Evolutionary conservation across 2,888 invertebrate species (phyloP), one percentile per base, ranked within the genome.

Genomic region (Melipona bicolor): DNA sequence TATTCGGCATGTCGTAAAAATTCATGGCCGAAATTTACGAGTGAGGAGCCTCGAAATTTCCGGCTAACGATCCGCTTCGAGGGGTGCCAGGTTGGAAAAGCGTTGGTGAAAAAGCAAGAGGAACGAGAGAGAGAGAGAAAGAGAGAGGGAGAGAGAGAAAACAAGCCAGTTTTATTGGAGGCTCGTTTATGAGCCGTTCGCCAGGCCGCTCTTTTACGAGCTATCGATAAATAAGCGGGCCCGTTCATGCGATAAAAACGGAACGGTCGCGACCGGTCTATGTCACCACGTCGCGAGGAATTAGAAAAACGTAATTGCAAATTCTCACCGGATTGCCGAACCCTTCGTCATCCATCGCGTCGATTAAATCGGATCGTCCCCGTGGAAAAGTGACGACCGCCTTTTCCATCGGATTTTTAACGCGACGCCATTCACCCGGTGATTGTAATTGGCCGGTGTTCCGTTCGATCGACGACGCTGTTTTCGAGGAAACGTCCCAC

Each of bases 1-100:
- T 72, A 78, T 67, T 70, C 75, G 54, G 64, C 2, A 27, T 62
- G 71, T 83, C 89, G 88, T 90, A 90, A 90, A 90, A 90, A 90
- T 90, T 90, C 88, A 90, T 87, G 89, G 77, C 19, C 78, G 81
- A 88, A 90, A 88, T 89, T 90, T 90, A 90, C 88, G 90, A 89
- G 85, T 70, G 79, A 64, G 71, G 79, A 67, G 79, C 83, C 81
- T 81, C 84, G 86, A 89, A 88, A 89, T 85, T 90, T 88, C 76
- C 82, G 72, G 78, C 84, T 90, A 90, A 90, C 88, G 90, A 90
- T 86, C 84, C 84, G 77, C 64, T 62, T 70, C 77, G 73, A 61
- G 77, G 73, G 65, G n/a, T 27, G 77, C 52, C 52, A 3, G 61
- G 70, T 21, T 59, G 9, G 62, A 64, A 72, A 65, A 76, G 65